Base-by-base conservation (phyloP, 2,113 vertebrate species). In the Sclerurus mexicanus region DNA sequence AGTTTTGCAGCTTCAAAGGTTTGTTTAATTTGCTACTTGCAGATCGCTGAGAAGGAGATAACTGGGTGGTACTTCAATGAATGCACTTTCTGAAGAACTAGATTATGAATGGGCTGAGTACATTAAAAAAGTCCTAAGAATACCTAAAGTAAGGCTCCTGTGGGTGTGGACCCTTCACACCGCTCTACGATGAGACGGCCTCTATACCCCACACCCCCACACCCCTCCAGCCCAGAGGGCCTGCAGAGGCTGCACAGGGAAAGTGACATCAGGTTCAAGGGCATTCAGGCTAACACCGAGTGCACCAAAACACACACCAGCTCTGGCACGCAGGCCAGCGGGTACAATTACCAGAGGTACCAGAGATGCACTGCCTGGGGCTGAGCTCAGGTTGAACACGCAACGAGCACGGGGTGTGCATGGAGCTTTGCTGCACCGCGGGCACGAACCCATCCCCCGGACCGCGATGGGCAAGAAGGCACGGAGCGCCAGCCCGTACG, bases 191-290 rank as follows among this genome's bases (percentile, higher is more conserved):
- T 1, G 0, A 37, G 37, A 4, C 0, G 0, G 63, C 24, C 35
- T 4, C 23, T 0, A 0, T 44, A 22, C 6, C 35, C 28, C 2
- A 12, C 0, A 17, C 25, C 9, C 0, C 49, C 82, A 12, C 5
- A 0, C 33, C 14, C 37, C 68, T 16, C 47, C 1, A 14, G 53
- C 53, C 64, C 80, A 16, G 19, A 3, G 22, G 23, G 30, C 27
- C 37, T 6, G n/a, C 71, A 33, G 60, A 0, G 42, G 12, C 10
- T 14, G 20, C 53, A 28, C 44, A 9, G 28, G 20, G 25, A 42
- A 68, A 50, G 62, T 0, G 2, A 22, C 46, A 49, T 2, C 28
- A 31, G 68, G 59, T 56, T 83, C 89, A 94, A 86, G 83, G 76
- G 53, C 79, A 16, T 6, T 20, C 28, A 22, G 28, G 33, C 67